Evolutionary conservation across 2,888 invertebrate genomes (phyloP).

Genomic region (Andrena marginata): DNA sequence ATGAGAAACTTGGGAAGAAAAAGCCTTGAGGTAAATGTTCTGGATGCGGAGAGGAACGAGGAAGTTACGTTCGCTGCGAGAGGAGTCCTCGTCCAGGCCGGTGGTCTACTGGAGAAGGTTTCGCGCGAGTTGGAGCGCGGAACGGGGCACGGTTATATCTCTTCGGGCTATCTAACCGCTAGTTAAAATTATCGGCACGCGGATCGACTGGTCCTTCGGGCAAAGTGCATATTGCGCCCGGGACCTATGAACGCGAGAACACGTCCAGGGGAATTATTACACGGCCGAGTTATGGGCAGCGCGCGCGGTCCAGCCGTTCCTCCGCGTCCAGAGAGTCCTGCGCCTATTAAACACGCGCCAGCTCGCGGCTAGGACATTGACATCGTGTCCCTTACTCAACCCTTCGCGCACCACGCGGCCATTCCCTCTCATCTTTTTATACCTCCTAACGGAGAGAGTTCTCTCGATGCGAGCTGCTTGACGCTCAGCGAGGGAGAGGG

Average conservation of each 20-base stretch:
- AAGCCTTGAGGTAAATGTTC: neutral
- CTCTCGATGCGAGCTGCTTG: no score
- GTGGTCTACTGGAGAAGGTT: constrained; percentile 1
- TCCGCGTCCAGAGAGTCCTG: constrained; percentile 20
- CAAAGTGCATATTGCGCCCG: constrained; percentile 44
- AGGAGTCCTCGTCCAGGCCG: neutral
- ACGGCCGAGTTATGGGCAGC: constrained; percentile 48
- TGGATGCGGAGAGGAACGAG: neutral
- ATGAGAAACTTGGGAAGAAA: neutral
- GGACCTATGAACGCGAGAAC: constrained; percentile 32
- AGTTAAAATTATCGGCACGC: constrained; percentile 63
- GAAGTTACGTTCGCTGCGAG: constrained; percentile 1
- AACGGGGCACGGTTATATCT: constrained; percentile 33
- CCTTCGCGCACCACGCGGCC: neutral
- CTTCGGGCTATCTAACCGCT: constrained; percentile 60
- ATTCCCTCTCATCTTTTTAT: neutral
- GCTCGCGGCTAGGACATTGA: constrained; percentile 22
- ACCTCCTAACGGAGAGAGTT: no score
- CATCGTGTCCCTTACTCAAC: constrained; percentile 16
- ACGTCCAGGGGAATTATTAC: constrained; percentile 55
- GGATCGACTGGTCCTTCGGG: constrained; percentile 54
- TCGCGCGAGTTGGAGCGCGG: neutral
- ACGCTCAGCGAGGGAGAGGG: no score
- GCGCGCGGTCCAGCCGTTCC: constrained; percentile 41
- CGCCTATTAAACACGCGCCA: constrained; percentile 15